These are phyloP conservation scores for Branchellion lobata DNA, from an alignment of 2,888 invertebrate species.

Conservation along the genomic window DNA sequence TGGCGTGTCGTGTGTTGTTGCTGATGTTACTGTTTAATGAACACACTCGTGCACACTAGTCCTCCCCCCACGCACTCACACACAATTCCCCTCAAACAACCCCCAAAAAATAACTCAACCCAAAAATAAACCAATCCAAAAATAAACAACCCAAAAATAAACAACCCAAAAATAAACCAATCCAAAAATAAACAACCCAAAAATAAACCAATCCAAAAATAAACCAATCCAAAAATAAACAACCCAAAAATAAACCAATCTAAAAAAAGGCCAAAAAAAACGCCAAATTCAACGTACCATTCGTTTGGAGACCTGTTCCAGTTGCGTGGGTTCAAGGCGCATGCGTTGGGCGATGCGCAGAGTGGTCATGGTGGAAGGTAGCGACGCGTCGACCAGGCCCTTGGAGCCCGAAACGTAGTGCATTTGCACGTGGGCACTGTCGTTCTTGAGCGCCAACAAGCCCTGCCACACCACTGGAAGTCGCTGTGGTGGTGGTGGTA, in stretches of 20 bases:
- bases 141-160: no score
- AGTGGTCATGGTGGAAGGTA: conserved; percentile 67
- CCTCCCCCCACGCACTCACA: no score
- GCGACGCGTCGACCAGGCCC: conserved; percentile 80
- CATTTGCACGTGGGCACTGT: conserved; percentile 96
- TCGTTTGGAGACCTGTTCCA: conserved; percentile 67
- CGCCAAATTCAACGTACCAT: conserved; percentile 46
- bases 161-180: no score
- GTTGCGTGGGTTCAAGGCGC: conserved; percentile 90
- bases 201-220: background rate
- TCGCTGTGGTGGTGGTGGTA: conserved; percentile 67
- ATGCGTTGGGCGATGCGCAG: conserved; percentile 93
- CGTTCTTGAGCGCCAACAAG: conserved; percentile 87
- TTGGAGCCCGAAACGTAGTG: conserved; percentile 94
- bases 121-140: no score
- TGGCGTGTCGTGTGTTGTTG: no score
- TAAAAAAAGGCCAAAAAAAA: background rate
- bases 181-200: background rate
- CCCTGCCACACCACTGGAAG: conserved; percentile 99
- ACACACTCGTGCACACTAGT: no score
- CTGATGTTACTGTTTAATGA: no score
- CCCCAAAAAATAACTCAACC: no score
- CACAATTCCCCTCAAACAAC: no score
- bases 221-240: background rate
- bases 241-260: background rate